Conservation (phyloP, 2,888 invertebrate genomes). For the Argynnis bischoffii region DNA sequence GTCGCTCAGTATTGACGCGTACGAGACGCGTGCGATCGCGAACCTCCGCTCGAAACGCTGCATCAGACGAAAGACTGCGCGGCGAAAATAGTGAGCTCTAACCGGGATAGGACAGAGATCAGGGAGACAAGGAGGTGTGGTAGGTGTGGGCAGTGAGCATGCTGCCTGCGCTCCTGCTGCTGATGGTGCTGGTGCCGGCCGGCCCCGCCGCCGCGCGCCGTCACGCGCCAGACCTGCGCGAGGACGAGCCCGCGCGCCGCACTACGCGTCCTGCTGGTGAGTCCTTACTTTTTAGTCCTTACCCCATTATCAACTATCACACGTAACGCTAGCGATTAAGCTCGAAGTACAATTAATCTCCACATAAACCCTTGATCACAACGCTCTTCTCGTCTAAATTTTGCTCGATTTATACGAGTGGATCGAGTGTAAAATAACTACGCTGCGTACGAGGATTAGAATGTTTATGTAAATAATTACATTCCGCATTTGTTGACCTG, state of each 20-base stretch:
- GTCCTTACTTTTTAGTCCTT: conserved; percentile 48
- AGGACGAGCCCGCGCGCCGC: conserved; percentile 86
- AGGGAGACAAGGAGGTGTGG: conserved; percentile 51
- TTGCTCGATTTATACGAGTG: conserved; percentile 11
- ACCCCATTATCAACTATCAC: not conserved
- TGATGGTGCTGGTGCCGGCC: conserved; percentile 67
- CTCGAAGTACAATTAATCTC: conserved; percentile 27
- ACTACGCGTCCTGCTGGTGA: conserved; percentile 86
- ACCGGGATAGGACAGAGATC: conserved; percentile 62
- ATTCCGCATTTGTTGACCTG: conserved; percentile 54
- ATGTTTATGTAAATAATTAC: conserved; percentile 70
- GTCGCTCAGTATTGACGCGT: conserved; percentile 74
- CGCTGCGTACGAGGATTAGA: conserved; percentile 46
- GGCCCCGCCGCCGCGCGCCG: conserved; percentile 72
- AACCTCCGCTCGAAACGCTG: conserved; percentile 54
- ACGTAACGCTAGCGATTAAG: conserved; percentile 14
- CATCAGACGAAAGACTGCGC: conserved; percentile 61
- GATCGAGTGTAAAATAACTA: conserved; percentile 21
- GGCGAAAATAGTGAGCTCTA: conserved; percentile 78
- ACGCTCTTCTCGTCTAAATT: conserved; percentile 22
- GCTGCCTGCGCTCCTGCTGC: conserved; percentile 66
- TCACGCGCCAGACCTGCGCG: conserved; percentile 84
- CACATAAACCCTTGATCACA: conserved; percentile 11
- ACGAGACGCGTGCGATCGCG: conserved; percentile 62
- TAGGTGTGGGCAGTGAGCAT: conserved; percentile 57